phyloP scores from a whole-genome alignment of 2,113 vertebrate genomes.

The Ptychochromis oligacanthus region DNA sequence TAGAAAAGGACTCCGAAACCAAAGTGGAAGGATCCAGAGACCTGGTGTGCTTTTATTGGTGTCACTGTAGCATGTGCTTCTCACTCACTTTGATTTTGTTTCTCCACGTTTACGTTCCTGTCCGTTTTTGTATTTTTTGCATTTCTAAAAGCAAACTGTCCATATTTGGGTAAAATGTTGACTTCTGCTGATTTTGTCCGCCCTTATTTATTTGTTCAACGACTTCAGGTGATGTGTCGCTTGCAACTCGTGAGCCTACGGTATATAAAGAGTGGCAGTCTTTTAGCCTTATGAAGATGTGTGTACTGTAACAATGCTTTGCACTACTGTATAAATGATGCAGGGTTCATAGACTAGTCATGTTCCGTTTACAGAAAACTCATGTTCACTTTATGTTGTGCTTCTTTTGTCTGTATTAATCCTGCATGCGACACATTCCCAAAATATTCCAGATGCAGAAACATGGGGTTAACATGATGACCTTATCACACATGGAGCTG shows the following conservation, averaged over 20 bases:
- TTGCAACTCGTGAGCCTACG: constrained; percentile 46
- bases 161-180: constrained; percentile 4
- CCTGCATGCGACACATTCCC: constrained; percentile 70
- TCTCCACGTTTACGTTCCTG: constrained; percentile 3
- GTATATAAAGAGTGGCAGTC: constrained; percentile 46
- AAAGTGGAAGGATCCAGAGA: constrained; percentile 18
- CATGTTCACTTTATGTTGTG: constrained; percentile 53
- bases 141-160: constrained; percentile 19
- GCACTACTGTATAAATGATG: constrained; percentile 51
- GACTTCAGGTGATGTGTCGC: constrained; percentile 44
- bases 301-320: constrained; percentile 64
- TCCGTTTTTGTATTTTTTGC: constrained; percentile 20
- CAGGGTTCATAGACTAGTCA: constrained; percentile 56
- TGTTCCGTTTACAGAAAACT: constrained; percentile 58
- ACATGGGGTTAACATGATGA: neutral
- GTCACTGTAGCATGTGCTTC: constrained; percentile 66
- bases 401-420: constrained; percentile 57
- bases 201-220: constrained; percentile 35
- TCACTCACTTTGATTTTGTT: constrained; percentile 12
- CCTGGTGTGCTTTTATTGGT: constrained; percentile 28
- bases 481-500: constrained; percentile 12
- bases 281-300: constrained; percentile 57
- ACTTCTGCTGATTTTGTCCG: constrained; percentile 1
- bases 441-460: constrained; percentile 39
- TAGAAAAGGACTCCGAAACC: constrained; percentile 65